Evolutionary conservation across 2,113 vertebrate genomes (phyloP).

Genomic region (Mobula hypostoma): DNA sequence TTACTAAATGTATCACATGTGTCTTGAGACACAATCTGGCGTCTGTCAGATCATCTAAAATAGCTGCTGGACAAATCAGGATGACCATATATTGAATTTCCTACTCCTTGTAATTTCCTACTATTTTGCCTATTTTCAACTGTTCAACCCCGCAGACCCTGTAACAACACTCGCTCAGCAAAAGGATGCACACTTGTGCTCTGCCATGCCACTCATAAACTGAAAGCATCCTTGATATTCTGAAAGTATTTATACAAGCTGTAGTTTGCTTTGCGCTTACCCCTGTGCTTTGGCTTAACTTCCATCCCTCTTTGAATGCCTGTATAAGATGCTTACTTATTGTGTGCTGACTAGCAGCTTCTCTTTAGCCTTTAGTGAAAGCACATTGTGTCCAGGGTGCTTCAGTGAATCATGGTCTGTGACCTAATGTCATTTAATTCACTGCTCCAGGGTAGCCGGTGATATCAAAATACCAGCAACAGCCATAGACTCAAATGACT

Average conservation of each 20-base stretch:
- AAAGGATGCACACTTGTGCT: neutral
- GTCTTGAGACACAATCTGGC: constrained; percentile 20
- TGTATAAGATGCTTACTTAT: constrained; percentile 34
- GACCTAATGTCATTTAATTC: constrained; percentile 38
- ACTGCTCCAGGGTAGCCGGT: constrained; percentile 32
- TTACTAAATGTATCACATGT: constrained; percentile 35
- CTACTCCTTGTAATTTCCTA: too few species aligned
- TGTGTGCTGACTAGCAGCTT: constrained; percentile 33
- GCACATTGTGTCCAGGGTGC: constrained; percentile 28
- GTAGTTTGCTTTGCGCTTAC: neutral
- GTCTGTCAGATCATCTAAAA: constrained; percentile 19
- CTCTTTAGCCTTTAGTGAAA: constrained; percentile 35
- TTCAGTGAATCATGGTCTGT: constrained; percentile 36
- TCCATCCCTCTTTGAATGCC: constrained; percentile 14
- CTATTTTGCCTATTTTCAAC: neutral
- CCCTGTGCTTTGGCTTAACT: neutral
- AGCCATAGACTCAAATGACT: constrained; percentile 31
- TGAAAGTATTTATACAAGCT: neutral
- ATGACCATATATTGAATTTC: constrained; percentile 29
- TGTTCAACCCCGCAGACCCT: neutral
- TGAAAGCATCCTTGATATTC: neutral
- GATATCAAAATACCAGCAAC: constrained; percentile 36
- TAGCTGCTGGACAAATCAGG: constrained; percentile 14
- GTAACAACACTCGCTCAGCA: neutral
- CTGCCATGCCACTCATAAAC: neutral